phyloP scores from a whole-genome alignment of 2,888 invertebrate species.

The Stenchaetothrips biformis region DNA sequence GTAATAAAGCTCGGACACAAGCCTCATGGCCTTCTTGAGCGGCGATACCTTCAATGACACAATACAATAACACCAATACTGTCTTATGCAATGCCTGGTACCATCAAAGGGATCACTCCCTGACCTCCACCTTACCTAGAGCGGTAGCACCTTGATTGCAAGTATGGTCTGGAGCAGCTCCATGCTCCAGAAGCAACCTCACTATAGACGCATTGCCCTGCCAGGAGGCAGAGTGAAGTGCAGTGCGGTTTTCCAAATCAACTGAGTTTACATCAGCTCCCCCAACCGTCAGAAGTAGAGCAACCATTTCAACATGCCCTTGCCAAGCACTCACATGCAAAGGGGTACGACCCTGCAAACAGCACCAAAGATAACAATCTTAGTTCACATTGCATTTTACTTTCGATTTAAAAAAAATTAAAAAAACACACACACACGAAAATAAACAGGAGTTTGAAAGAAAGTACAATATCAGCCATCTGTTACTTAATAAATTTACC shows the following conservation, averaged over 20 bases:
- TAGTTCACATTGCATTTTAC: not conserved
- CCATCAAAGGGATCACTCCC: no score
- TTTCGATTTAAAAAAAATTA: no score
- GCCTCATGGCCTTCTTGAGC: conserved; percentile 94
- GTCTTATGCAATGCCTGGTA: no score
- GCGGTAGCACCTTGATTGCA: conserved; percentile 96
- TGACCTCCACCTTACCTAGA: conserved; percentile 52
- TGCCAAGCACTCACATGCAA: conserved; percentile 90
- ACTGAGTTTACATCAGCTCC: conserved; percentile 82
- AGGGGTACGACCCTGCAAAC: conserved; percentile 71
- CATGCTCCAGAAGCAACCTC: conserved; percentile 69
- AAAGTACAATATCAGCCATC: no score
- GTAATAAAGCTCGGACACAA: conserved; percentile 76
- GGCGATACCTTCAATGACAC: conserved; percentile 66
- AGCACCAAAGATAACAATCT: conserved; percentile 27
- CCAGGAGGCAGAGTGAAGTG: conserved; percentile 93
- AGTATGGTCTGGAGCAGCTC: conserved; percentile 80
- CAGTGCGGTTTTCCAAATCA: conserved; percentile 81
- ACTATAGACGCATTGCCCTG: conserved; percentile 86
- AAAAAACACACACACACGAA: no score
- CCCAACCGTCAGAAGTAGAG: conserved; percentile 72
- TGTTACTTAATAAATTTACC: conserved; percentile 44
- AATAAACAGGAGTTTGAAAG: no score
- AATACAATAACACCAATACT: not conserved
- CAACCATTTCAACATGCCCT: conserved; percentile 90